Base-by-base conservation (phyloP, 2,888 invertebrate species). In the Prosopocoilus inquinatus region DNA sequence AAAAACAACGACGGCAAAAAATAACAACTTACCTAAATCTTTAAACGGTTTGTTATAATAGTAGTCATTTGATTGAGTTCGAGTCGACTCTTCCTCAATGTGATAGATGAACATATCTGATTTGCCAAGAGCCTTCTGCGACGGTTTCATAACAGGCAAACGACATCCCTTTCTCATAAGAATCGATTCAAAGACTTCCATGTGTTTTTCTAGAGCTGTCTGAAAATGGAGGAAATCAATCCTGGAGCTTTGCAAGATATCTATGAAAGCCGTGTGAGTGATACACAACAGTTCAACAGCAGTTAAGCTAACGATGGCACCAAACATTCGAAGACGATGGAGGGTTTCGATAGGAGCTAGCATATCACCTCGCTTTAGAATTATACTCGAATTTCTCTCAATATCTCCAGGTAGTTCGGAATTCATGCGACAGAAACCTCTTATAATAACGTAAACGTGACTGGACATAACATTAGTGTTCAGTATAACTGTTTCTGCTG, bases 381-480 rank as follows among this genome's bases (percentile, higher is more conserved):
- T 55, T 11, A 53, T 49, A 34, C 48, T 50, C 2, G 52, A 43
- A 2, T 55, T 20, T 11, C 51, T 49, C 44, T 60, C 57, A 7
- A 43, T 47, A 49, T 60, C 60, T 11, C 60, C 60, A 9, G 57
- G 50, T 20, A 60, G 39, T 36, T 20, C 45, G n/a, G 54, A 60
- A 33, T 46, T 46, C 55, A 55, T 57, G 28, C 55, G 16, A 12
- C 60, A 60, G 38, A 47, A 57, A 13, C 57, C 57, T 16, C 57
- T 34, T 4, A 57, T 15, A 9, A 57, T 53, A 20, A 57, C 50
- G 36, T 54, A 57, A 7, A 57, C 39, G 15, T 43, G 47, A 41
- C 54, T 50, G 7, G 53, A 54, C 57, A 54, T 57, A 9, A 54
- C 48, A 32, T 57, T 50, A 8, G 51, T 41, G 36, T 57, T 57